These are phyloP conservation scores for Myotis brandtii DNA, from an alignment of 2,113 vertebrate species.

Conservation along the genomic window DNA sequence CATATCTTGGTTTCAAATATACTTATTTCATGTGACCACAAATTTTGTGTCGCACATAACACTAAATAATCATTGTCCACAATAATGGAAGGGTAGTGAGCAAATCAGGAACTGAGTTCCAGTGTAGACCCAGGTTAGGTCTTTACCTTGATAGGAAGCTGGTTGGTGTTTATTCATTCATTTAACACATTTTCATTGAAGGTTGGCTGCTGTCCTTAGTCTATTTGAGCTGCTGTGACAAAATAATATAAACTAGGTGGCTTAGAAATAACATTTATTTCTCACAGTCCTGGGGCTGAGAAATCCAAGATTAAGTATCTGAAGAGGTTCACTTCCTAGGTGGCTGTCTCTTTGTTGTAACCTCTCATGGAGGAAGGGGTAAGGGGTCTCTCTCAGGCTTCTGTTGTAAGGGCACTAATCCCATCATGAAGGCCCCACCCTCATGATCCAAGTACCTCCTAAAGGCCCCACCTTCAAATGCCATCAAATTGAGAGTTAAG, in stretches of 20 bases:
- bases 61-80: background rate
- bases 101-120: background rate
- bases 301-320: background rate
- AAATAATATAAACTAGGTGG: background rate
- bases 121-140: background rate
- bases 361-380: background rate
- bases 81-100: background rate
- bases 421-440: background rate
- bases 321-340: accelerated
- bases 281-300: background rate
- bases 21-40: background rate
- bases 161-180: background rate
- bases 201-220: background rate
- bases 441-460: background rate
- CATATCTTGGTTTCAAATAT: background rate
- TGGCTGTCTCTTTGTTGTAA: background rate
- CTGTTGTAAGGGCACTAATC: background rate
- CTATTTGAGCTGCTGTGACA: background rate
- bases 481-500: background rate
- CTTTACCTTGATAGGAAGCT: background rate
- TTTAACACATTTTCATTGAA: background rate
- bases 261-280: background rate
- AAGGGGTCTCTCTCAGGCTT: background rate
- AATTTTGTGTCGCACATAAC: background rate
- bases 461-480: background rate